These are phyloP conservation scores for Clytia hemisphaerica DNA, from an alignment of 30 jellyfish, hydroid and myxozoan species.

Conservation along the genomic window DNA sequence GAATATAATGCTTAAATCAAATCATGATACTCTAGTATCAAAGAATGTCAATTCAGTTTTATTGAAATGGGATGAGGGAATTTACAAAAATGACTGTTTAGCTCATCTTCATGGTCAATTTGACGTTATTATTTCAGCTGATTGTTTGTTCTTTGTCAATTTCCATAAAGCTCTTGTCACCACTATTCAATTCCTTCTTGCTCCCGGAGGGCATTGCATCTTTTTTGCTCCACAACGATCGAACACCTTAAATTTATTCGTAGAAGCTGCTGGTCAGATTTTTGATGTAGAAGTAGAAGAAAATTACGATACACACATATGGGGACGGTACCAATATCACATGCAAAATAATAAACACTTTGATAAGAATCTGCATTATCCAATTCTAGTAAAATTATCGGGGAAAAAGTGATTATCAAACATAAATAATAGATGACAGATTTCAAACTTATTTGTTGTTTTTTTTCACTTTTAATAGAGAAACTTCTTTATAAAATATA, in stretches of 20 bases:
- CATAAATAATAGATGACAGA: no score
- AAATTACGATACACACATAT: slow-evolving; percentile 42
- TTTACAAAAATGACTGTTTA: slow-evolving; percentile 10
- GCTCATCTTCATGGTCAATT: neutral
- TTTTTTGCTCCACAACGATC: slow-evolving; percentile 54
- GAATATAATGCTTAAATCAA: no score
- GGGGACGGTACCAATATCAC: slow-evolving; percentile 20
- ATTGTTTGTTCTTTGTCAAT: slow-evolving; percentile 21
- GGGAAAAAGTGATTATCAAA: no score
- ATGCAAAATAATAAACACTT: neutral
- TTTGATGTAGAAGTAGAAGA: slow-evolving; percentile 13
- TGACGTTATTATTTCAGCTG: slow-evolving; percentile 50
- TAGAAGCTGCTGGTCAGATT: slow-evolving; percentile 8
- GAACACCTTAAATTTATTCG: slow-evolving; percentile 17
- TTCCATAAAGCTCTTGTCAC: neutral
- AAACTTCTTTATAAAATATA: no score
- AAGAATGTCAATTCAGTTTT: neutral
- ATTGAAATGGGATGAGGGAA: neutral
- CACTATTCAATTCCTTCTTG: neutral
- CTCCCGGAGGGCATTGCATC: slow-evolving; percentile 34
- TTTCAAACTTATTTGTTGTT: no score
- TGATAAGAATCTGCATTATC: slow-evolving; percentile 3
- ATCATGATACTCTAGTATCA: no score
- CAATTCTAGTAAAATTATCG: neutral
- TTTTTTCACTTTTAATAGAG: no score